Evolutionary conservation across 2,888 invertebrate genomes (phyloP).

Genomic region (Lomographa bimaculata): DNA sequence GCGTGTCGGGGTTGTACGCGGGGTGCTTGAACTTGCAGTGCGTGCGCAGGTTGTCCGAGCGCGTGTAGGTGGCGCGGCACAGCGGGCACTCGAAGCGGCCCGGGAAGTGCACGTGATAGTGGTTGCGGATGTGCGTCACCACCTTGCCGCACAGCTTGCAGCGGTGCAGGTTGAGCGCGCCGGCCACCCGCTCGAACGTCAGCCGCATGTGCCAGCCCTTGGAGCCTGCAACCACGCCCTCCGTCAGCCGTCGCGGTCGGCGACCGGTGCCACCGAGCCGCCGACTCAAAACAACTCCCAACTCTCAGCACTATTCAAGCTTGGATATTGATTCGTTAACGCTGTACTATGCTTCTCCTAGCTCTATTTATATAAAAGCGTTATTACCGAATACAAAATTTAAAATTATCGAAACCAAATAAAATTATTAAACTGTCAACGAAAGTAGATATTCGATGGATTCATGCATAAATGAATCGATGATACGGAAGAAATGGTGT

Average conservation of each 20-base stretch:
- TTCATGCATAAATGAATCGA: conserved; percentile 81
- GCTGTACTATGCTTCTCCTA: conserved; percentile 75
- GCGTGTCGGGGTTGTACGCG: conserved; percentile 92
- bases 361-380: conserved; percentile 74
- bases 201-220: conserved; percentile 98
- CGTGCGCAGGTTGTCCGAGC: conserved; percentile 96
- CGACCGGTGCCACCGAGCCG: conserved; percentile 25
- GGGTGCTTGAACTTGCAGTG: conserved; percentile 97
- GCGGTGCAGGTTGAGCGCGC: conserved; percentile 96
- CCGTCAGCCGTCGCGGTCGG: no score
- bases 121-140: conserved; percentile 97
- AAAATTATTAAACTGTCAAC: conserved; percentile 52
- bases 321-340: conserved; percentile 62
- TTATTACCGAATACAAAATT: conserved; percentile 65
- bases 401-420: conserved; percentile 52
- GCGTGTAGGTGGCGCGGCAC: conserved; percentile 95
- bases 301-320: conserved; percentile 67
- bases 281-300: conserved; percentile 23
- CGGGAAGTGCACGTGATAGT: conserved; percentile 97
- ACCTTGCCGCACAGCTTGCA: conserved; percentile 97
- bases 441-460: conserved; percentile 66
- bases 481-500: conserved; percentile 82
- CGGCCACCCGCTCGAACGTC: conserved; percentile 96
- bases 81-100: conserved; percentile 96
- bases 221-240: conserved; percentile 89